phyloP scores from a whole-genome alignment of 2,888 invertebrate genomes.

The Gasteruption jaculator region DNA sequence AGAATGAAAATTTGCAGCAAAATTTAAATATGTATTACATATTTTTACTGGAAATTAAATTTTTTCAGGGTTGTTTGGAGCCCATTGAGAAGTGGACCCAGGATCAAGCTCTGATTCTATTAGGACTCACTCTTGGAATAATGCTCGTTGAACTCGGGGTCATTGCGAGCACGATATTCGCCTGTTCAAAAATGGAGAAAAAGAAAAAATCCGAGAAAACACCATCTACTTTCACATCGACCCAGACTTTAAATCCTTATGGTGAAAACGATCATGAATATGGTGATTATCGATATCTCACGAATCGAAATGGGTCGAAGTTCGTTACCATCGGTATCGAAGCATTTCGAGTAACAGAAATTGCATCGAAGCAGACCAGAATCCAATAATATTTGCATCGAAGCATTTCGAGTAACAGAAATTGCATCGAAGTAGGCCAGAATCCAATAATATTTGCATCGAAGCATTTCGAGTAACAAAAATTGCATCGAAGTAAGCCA shows the following conservation, averaged over 20 bases:
- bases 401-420: too few relatives aligned
- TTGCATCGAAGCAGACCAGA: too few relatives aligned
- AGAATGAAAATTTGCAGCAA: background rate
- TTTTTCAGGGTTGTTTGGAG: slow-evolving; percentile 63
- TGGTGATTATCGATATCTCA: too few relatives aligned
- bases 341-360: too few relatives aligned
- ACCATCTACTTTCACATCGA: slow-evolving; percentile 43
- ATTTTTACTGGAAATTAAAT: slow-evolving; percentile 14
- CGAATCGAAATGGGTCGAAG: too few relatives aligned
- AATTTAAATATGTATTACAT: slow-evolving; percentile 7
- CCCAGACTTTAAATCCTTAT: slow-evolving; percentile 44
- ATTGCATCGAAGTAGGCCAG: too few relatives aligned
- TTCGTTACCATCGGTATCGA: too few relatives aligned
- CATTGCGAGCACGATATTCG: slow-evolving; percentile 66
- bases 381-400: too few relatives aligned
- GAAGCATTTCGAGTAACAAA: too few relatives aligned
- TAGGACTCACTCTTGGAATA: slow-evolving; percentile 62
- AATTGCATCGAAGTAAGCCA: too few relatives aligned
- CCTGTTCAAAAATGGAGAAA: slow-evolving; percentile 63
- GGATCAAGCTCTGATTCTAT: slow-evolving; percentile 67
- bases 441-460: too few relatives aligned
- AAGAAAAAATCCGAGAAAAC: slow-evolving; percentile 49
- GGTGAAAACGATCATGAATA: slow-evolving; percentile 42
- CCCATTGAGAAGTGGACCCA: slow-evolving; percentile 73
- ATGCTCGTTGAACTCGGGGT: slow-evolving; percentile 72